Base-by-base conservation (phyloP, 2,797 vertebrate genomes). In the Taeniopygia guttata region DNA sequence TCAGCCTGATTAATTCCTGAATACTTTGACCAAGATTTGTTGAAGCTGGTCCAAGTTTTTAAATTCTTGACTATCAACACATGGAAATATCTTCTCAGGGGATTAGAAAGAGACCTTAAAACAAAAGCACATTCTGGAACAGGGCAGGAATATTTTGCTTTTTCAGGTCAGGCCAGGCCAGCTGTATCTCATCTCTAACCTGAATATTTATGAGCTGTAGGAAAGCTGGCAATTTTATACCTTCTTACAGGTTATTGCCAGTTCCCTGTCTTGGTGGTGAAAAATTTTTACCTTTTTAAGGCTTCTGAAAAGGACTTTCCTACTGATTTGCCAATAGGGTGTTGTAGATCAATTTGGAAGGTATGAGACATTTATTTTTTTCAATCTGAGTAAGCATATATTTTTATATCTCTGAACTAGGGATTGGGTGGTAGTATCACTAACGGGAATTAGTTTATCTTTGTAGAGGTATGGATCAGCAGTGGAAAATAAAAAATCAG, bases 1-100 rank as follows among this genome's bases (percentile, higher is more conserved):
- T 98, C 97, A 97, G 63, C 36, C 30, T 43, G 91, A 97, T 96
- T 96, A 96, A 97, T 94, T 97, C 89, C 74, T 91, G 86, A 95
- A 89, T 95, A 87, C 87, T 91, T 91, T 93, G 78, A 91, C 91
- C 36, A 30, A 90, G 93, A 81, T 95, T 85, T 96, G 80, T 95
- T 97, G 96, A 97, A 90, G 94, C 73, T 30, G 60, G 73, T 97
- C 93, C 91, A 95, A 84, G 77, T 75, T 75, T 91, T 89, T 88
- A 91, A 90, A 97, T 96, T 97, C 95, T 94, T 97, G 88, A 95
- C 95, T 97, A 96, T 97, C 96, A 97, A 93, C 91, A 93, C 95
- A 91, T 87, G 87, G 94, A 97, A 97, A 95, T 94, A 94, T 91
- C 90, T 92, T 91, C 94, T 89, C 84, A 84, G 66, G 94, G 94